A percentile compares a stretch with the other conserved stretches of the same genome.
Conservation (phyloP, 2,888 invertebrate genomes). For the Drosophila percnosoma region DNA sequence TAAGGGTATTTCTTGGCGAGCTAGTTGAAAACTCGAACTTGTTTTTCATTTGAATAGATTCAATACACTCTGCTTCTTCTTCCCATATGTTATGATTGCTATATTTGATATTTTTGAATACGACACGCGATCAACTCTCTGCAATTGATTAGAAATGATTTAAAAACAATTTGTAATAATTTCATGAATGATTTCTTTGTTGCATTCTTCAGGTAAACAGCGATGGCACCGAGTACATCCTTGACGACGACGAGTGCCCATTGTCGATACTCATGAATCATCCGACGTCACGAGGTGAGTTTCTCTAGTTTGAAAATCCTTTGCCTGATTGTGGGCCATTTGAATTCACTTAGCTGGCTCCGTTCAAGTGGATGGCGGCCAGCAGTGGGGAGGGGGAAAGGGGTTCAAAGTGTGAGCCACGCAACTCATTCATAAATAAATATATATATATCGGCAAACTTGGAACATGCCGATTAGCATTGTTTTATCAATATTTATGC, state of each 20-base stretch:
- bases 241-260: conserved; percentile 99
- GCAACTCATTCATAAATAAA: conserved; percentile 62
- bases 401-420: conserved; percentile 2
- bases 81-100: neutral
- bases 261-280: conserved; percentile 96
- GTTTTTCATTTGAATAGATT: neutral
- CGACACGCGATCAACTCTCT: neutral
- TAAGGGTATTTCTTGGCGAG: neutral
- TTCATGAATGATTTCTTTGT: neutral
- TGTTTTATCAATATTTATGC: conserved; percentile 84
- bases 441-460: conserved; percentile 29
- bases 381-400: too few species aligned
- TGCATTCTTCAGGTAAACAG: conserved; percentile 86
- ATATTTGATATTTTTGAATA: neutral
- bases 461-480: conserved; percentile 71
- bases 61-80: neutral
- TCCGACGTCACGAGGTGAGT: conserved; percentile 93
- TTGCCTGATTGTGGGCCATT: conserved; percentile 60
- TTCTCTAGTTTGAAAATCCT: conserved; percentile 4
- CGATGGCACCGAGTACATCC: conserved; percentile 93
- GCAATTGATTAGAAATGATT: neutral
- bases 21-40: neutral
- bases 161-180: neutral
- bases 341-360: conserved; percentile 67
- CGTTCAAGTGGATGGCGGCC: neutral